phyloP scores from a whole-genome alignment of 2,113 vertebrate genomes.

The Synchiropus splendidus region DNA sequence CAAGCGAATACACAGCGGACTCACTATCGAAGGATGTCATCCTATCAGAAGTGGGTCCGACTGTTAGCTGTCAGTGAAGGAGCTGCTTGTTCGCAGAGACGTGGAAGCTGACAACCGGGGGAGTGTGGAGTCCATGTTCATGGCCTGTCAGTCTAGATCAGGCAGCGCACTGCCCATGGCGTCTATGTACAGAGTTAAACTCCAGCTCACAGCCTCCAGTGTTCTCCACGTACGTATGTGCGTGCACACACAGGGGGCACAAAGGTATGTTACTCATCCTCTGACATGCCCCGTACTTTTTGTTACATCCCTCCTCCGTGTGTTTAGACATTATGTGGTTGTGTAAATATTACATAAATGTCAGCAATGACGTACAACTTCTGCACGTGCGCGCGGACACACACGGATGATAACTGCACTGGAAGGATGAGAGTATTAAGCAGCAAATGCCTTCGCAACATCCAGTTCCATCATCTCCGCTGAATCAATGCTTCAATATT shows the following conservation, averaged over 20 bases:
- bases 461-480: constrained; percentile 29
- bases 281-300: not conserved
- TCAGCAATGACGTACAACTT: not conserved
- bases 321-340: no score
- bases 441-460: constrained; percentile 11
- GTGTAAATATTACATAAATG: constrained; percentile 8
- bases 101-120: constrained; percentile 22
- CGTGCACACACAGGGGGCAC: constrained; percentile 11
- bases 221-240: constrained; percentile 12
- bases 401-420: constrained; percentile 17
- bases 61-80: constrained; percentile 8
- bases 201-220: constrained; percentile 29
- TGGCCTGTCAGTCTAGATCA: constrained; percentile 44
- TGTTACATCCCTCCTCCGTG: not conserved
- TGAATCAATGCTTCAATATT: constrained; percentile 29
- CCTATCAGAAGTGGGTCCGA: not conserved
- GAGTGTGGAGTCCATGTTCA: constrained; percentile 24
- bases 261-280: constrained; percentile 13
- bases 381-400: constrained; percentile 1
- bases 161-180: constrained; percentile 20
- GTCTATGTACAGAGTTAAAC: constrained; percentile 33
- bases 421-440: constrained; percentile 26
- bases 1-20: no score
- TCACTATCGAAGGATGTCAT: no score
- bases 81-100: constrained; percentile 7